Conservation (phyloP, 2,888 invertebrate genomes). For the Thera britannica region DNA sequence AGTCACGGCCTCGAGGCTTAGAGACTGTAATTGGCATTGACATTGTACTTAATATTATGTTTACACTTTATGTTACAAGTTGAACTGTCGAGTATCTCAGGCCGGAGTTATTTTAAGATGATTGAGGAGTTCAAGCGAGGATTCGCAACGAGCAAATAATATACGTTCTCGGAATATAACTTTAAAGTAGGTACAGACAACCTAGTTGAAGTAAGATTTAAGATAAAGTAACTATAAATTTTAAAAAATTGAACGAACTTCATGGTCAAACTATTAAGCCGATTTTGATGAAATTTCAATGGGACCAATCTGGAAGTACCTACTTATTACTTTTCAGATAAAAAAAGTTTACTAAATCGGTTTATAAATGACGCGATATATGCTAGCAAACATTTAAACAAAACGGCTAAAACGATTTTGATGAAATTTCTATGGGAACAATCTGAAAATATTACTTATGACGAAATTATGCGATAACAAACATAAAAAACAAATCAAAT, state of each 20-base stretch:
- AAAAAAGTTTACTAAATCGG: too few relatives aligned
- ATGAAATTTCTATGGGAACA: too few relatives aligned
- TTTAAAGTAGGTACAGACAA: conserved; percentile 1
- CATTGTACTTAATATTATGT: conserved; percentile 54
- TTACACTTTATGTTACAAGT: conserved; percentile 38
- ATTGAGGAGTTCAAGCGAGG: conserved; percentile 18
- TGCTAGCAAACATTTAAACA: too few relatives aligned
- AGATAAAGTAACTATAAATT: not conserved
- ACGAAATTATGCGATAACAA: too few relatives aligned
- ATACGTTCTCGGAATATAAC: conserved; percentile 7
- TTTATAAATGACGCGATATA: too few relatives aligned
- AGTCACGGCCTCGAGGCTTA: conserved; percentile 55
- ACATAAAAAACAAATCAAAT: too few relatives aligned
- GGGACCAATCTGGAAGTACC: too few relatives aligned
- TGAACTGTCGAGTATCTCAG: conserved; percentile 21
- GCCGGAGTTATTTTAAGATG: conserved; percentile 32
- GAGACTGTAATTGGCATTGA: conserved; percentile 62
- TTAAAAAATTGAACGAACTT: not conserved
- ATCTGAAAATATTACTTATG: too few relatives aligned
- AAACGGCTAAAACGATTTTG: too few relatives aligned
- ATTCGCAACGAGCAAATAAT: conserved; percentile 16
- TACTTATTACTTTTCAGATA: too few relatives aligned
- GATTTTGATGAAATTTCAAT: too few relatives aligned
- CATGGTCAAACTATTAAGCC: too few relatives aligned
- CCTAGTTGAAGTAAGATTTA: not conserved